Percentiles rank a stretch among this genome's conserved stretches.
Conservation (phyloP, 2,113 vertebrate species). For the Mesitornis unicolor region DNA sequence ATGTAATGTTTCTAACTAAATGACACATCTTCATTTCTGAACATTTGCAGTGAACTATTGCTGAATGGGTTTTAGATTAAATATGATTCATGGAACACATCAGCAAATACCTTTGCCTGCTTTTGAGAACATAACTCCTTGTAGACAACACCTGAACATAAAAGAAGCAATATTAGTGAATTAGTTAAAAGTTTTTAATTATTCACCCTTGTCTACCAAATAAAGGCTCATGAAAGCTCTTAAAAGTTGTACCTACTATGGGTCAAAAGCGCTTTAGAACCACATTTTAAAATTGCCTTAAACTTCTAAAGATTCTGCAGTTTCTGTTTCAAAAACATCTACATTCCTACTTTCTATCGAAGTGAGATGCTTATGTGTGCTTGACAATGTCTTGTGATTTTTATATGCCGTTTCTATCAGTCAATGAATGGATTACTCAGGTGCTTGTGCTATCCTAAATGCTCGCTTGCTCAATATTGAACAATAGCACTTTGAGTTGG, state of each 20-base stretch:
- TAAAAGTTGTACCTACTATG: accelerated
- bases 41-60: neutral
- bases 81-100: neutral
- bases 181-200: neutral
- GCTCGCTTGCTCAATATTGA: neutral
- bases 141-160: neutral
- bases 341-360: neutral
- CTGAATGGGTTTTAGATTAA: neutral
- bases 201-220: neutral
- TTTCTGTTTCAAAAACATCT: neutral
- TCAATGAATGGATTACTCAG: neutral
- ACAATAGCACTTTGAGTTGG: neutral
- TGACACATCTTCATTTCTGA: neutral
- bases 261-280: neutral
- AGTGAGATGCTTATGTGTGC: neutral
- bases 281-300: neutral
- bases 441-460: neutral
- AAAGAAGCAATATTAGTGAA: neutral
- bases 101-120: neutral
- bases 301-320: neutral
- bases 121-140: neutral
- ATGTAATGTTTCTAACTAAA: neutral
- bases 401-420: neutral
- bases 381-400: neutral
- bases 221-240: neutral